phyloP scores from a whole-genome alignment of 2,113 vertebrate genomes.

The Hippoglossus stenolepis region DNA sequence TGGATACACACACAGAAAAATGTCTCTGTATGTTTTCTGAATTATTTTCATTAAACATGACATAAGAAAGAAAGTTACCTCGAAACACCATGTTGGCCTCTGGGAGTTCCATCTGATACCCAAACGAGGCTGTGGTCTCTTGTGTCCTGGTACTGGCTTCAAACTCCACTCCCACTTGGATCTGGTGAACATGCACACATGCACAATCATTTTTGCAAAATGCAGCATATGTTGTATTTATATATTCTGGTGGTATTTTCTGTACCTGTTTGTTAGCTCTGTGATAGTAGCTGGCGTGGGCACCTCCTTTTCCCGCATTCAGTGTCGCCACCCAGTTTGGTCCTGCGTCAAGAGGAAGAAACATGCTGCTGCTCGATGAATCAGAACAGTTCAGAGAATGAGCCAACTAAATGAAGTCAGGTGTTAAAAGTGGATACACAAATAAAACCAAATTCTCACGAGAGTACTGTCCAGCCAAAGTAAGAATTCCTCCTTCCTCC shows the following conservation, averaged over 20 bases:
- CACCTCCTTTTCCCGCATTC: constrained; percentile 93
- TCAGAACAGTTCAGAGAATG: background rate
- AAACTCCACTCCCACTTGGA: constrained; percentile 96
- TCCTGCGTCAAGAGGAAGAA: constrained; percentile 73
- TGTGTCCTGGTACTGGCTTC: constrained; percentile 95
- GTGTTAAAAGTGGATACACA: background rate
- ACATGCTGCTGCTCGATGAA: background rate
- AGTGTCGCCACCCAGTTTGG: constrained; percentile 92
- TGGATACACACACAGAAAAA: constrained; percentile 51
- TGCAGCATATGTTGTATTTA: background rate
- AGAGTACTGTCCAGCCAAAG: constrained; percentile 93
- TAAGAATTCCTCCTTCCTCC: constrained; percentile 96
- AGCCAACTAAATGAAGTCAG: background rate
- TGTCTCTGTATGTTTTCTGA: background rate
- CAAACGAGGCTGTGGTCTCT: constrained; percentile 95
- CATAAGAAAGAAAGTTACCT: constrained; percentile 79
- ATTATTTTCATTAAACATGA: background rate
- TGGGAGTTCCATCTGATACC: constrained; percentile 93
- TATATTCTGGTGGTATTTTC: background rate
- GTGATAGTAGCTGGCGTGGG: constrained; percentile 97
- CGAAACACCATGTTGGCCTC: constrained; percentile 93
- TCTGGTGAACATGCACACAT: constrained; percentile 75
- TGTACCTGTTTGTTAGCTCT: constrained; percentile 93
- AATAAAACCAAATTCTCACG: constrained; percentile 75
- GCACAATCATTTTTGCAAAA: background rate